Base-by-base conservation (phyloP, 2,113 vertebrate genomes). In the Ceyx cyanopectus region DNA sequence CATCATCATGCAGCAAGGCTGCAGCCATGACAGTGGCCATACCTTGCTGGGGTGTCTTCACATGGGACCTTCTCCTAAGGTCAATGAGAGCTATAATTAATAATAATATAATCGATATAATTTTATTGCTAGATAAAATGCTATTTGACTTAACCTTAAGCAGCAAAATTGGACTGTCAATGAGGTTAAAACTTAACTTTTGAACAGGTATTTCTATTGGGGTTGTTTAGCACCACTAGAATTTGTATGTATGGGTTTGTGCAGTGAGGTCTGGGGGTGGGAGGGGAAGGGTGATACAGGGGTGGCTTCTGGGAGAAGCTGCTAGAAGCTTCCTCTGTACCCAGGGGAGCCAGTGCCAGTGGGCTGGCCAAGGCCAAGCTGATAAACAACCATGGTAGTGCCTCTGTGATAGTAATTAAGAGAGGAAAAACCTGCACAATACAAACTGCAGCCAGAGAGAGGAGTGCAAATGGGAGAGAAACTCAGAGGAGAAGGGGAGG, bases 11-110 rank as follows among this genome's bases (percentile, higher is more conserved):
- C 26, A 69, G 37, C 50, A 37, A 19, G 54, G 51, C 51, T 40
- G 72, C 1, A 7, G 65, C 51, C n/a, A 34, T 0, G 0, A 0
- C 0, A 81, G 43, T 0, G 0, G 30, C 54, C 45, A 10, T 4
- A 14, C 5, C 3, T 26, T 72, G 26, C 13, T 5, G 4, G 10
- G 11, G 21, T 18, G 6, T n/a, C 62, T 22, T 1, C 1, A 37
- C 4, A 1, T 3, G 24, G n/a, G 3, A 50, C 32, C 13, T 14
- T 56, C 48, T 67, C 37, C 43, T 32, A 12, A 30, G 26, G 29
- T 73, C n/a, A n/a, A 3, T 0, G 6, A 72, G 30, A 57, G 61
- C 23, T 37, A 37, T 37, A 37, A 37, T 37, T 37, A 37, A 37
- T 37, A 37, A 37, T 37, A 37, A 37, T 32, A n/a, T n/a, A n/a